phyloP scores from a whole-genome alignment of 2,888 invertebrate species.

The Phytoseiulus persimilis region DNA sequence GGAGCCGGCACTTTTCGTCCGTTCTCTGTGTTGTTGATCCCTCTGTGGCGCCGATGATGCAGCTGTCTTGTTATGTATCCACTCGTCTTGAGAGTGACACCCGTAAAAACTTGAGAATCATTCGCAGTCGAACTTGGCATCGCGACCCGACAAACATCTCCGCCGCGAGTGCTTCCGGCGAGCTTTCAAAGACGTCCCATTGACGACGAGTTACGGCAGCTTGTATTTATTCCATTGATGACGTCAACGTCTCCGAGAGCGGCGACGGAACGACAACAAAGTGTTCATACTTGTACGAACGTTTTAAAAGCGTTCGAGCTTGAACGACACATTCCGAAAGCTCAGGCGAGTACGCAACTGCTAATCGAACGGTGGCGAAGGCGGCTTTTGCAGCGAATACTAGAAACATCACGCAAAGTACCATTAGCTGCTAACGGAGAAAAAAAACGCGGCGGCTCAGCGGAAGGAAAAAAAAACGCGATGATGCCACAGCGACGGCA shows the following conservation, averaged over 20 bases:
- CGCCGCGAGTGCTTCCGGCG: background rate
- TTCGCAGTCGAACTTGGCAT: background rate
- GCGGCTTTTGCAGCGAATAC: background rate
- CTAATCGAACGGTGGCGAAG: background rate
- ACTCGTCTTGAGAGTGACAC: too few relatives aligned
- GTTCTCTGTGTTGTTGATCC: background rate
- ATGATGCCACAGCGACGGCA: background rate
- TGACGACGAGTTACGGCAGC: background rate
- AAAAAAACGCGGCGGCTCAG: background rate
- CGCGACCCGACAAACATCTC: background rate
- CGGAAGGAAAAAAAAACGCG: background rate
- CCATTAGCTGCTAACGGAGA: background rate
- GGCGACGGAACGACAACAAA: background rate
- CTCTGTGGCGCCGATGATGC: background rate
- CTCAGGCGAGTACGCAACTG: background rate
- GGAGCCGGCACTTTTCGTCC: background rate
- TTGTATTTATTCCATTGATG: background rate
- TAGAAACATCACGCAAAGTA: background rate
- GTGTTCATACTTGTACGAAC: constrained; percentile 5
- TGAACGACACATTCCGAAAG: constrained; percentile 5
- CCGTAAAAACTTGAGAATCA: background rate
- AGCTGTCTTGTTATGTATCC: too few relatives aligned
- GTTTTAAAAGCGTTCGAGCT: background rate
- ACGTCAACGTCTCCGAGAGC: background rate
- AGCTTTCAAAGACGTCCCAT: background rate